Evolutionary conservation across 2,888 invertebrate species (phyloP), one percentile per base, ranked within the genome.

Genomic region (Eupeodes latifasciatus): DNA sequence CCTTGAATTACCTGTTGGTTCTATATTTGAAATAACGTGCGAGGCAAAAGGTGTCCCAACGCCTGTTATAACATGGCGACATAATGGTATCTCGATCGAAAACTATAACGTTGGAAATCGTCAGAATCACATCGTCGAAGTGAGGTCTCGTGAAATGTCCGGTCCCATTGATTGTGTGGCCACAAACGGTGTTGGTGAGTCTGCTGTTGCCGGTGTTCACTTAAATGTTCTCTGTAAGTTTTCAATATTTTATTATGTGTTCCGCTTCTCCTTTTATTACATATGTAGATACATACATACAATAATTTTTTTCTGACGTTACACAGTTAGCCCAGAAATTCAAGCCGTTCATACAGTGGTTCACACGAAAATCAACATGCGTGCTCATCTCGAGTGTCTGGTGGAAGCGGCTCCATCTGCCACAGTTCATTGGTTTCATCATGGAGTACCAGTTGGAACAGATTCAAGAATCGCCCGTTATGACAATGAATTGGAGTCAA

Each of bases 91-190:
- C 16, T 90, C 90, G 0, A 71, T 92, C 11, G 91, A 91, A 44
- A 90, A 91, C 10, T 91, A 92, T 61, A 91, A 91, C 66, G 90
- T 91, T 49, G 93, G 92, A 14, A 93, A 93, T 84, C 91, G 92
- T 0, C 91, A 93, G 84, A 91, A 92, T 40, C 91, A 92, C 67
- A 84, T 92, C 44, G 91, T 93, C 40, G 93, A 94, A 85, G 92
- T 94, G 10, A 92, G 92, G 84, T 96, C 96, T 88, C 94, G 96
- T 0, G 94, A 95, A 67, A 94, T 96, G 91, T 96, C 96, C 0
- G 97, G 97, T 0, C 94, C 95, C 3, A 97, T 97, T 91, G 96
- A 96, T 90, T 97, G 97, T 90, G 92, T 94, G 0, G 97, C 96
- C 0, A 94, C 94, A 89, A 97, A 97, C 91, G 96, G 96, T 0